phyloP scores from a whole-genome alignment of 2,888 invertebrate species.

The Melanotus villosus region DNA sequence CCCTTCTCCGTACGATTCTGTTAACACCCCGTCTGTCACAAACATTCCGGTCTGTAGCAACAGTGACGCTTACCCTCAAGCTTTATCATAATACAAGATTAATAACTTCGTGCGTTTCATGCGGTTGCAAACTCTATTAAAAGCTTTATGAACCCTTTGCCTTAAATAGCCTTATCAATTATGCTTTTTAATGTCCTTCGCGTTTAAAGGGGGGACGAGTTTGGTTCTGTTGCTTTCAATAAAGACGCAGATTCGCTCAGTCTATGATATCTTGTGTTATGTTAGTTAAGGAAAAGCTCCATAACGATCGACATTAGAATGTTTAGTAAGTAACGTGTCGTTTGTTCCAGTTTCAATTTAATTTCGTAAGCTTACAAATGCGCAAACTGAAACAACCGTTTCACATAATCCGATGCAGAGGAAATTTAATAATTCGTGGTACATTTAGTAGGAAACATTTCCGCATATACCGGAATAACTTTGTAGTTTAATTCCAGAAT shows the following conservation, averaged over 20 bases:
- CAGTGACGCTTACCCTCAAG: conserved; percentile 25
- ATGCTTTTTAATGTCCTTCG: conserved; percentile 17
- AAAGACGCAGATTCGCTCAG: neutral
- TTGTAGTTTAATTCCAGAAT: conserved; percentile 23
- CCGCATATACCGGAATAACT: conserved; percentile 6
- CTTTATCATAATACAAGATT: conserved; percentile 35
- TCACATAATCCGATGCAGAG: conserved; percentile 28
- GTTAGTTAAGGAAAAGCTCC: neutral
- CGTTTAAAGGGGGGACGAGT: neutral
- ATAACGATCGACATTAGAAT: conserved; percentile 16
- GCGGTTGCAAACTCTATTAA: conserved; percentile 31
- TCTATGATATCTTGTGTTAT: too few relatives aligned
- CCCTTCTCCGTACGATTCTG: conserved; percentile 25
- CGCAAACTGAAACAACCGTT: conserved; percentile 17
- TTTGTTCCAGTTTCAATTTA: conserved; percentile 19
- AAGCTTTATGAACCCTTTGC: conserved; percentile 26
- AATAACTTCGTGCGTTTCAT: conserved; percentile 32
- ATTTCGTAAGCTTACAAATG: conserved; percentile 14
- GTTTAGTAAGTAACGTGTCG: conserved; percentile 1
- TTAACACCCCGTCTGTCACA: conserved; percentile 34
- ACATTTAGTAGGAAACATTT: conserved; percentile 26
- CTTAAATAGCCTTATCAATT: conserved; percentile 16
- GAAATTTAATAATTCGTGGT: conserved; percentile 35
- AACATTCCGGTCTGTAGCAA: conserved; percentile 28
- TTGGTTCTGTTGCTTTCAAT: neutral